Evolutionary conservation across 2,797 vertebrate genomes (phyloP).

Genomic region (Furcifer pardalis): DNA sequence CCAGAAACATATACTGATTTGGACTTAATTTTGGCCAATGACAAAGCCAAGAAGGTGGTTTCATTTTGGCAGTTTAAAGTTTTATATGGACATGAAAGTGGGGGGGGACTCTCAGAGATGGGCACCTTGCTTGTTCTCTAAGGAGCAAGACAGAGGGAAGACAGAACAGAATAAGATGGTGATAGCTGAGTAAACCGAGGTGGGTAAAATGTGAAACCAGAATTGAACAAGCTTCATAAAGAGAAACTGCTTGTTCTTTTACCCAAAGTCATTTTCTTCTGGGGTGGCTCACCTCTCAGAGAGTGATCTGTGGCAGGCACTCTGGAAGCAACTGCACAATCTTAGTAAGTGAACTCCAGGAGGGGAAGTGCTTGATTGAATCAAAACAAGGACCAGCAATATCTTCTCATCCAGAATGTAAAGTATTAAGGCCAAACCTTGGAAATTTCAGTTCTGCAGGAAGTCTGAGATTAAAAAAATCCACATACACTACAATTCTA

Average conservation of each 20-base stretch:
- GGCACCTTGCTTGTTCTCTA: not conserved
- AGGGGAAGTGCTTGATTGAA: not conserved
- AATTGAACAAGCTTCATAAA: not conserved
- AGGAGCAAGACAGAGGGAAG: not conserved
- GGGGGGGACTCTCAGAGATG: too few species aligned
- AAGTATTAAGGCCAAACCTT: not conserved
- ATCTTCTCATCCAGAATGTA: not conserved
- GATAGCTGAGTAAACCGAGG: not conserved
- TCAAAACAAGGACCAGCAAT: not conserved
- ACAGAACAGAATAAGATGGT: too few species aligned
- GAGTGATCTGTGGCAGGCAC: not conserved
- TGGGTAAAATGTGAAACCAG: not conserved
- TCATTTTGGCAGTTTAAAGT: too few species aligned
- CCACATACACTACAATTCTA: constrained; percentile 7
- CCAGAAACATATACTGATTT: too few species aligned
- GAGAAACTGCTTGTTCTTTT: not conserved
- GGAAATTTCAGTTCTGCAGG: not conserved
- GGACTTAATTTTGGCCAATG: too few species aligned
- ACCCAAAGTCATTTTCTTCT: not conserved
- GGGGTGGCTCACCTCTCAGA: not conserved
- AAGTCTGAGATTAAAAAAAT: not conserved
- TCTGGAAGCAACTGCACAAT: not conserved
- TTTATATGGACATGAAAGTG: too few species aligned
- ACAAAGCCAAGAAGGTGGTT: too few species aligned
- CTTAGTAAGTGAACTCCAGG: not conserved